phyloP scores from a whole-genome alignment of 2,113 vertebrate species.

The Grallaria varia region DNA sequence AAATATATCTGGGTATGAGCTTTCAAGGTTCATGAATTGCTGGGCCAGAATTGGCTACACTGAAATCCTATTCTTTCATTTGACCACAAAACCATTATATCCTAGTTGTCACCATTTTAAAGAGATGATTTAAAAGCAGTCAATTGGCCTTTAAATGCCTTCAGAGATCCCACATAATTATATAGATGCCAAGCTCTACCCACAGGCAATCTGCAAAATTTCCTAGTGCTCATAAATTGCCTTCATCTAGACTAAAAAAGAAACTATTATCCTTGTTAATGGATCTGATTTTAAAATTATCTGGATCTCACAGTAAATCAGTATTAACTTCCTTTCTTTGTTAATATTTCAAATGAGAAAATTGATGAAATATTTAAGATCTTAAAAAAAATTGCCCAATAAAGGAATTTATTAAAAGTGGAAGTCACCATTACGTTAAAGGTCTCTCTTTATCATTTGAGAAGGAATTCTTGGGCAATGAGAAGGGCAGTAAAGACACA shows the following conservation, averaged over 20 bases:
- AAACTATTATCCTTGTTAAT: constrained; percentile 32
- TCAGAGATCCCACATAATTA: constrained; percentile 64
- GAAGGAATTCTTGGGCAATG: background rate
- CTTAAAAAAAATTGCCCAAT: background rate
- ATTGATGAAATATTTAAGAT: background rate
- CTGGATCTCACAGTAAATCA: background rate
- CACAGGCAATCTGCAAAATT: constrained; percentile 67
- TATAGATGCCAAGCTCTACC: constrained; percentile 62
- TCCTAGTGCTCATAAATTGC: constrained; percentile 39
- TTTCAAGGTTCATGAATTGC: background rate
- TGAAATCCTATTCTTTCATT: background rate
- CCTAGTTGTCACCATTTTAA: background rate
- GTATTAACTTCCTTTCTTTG: background rate
- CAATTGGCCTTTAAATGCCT: constrained; percentile 64
- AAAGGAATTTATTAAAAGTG: background rate
- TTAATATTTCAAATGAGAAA: background rate
- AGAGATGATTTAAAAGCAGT: constrained; percentile 45
- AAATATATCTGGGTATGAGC: background rate
- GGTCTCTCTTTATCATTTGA: background rate
- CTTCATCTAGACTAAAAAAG: constrained; percentile 31
- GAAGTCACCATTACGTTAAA: accelerated
- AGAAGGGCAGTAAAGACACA: background rate
- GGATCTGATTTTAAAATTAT: constrained; percentile 27
- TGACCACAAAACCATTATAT: constrained; percentile 3
- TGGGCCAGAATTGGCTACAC: background rate